Evolutionary conservation across 2,113 vertebrate species (phyloP).

Genomic region (Rafetus swinhoei): DNA sequence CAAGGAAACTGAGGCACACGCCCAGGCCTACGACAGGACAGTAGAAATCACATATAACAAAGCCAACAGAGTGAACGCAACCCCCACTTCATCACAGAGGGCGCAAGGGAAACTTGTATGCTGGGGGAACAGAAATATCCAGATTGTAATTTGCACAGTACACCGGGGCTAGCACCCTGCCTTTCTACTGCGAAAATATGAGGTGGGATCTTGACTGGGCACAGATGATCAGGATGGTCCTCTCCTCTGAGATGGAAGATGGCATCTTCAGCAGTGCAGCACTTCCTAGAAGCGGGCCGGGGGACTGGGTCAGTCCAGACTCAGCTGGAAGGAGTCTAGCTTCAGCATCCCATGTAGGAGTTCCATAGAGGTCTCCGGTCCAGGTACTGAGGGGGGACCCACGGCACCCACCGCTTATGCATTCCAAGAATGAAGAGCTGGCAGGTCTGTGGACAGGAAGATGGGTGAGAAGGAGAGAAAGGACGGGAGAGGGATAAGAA

Average conservation of each 20-base stretch:
- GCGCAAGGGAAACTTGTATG: background rate
- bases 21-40: no score
- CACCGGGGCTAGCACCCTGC: conserved; percentile 16
- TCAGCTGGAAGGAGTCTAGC: background rate
- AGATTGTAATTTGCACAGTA: conserved; percentile 28
- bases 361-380: background rate
- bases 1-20: no score
- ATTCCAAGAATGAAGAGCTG: background rate
- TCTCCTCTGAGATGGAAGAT: background rate
- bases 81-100: no score
- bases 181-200: background rate
- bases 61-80: no score
- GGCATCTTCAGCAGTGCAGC: background rate
- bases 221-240: background rate
- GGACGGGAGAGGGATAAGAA: background rate
- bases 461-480: background rate
- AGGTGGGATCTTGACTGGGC: background rate
- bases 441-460: background rate
- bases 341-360: no score
- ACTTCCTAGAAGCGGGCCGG: background rate
- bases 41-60: no score
- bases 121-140: conserved; percentile 7
- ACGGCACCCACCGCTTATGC: background rate
- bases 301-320: no score
- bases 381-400: background rate